Conservation (phyloP, 2,113 vertebrate species). For the Garra rufa region DNA sequence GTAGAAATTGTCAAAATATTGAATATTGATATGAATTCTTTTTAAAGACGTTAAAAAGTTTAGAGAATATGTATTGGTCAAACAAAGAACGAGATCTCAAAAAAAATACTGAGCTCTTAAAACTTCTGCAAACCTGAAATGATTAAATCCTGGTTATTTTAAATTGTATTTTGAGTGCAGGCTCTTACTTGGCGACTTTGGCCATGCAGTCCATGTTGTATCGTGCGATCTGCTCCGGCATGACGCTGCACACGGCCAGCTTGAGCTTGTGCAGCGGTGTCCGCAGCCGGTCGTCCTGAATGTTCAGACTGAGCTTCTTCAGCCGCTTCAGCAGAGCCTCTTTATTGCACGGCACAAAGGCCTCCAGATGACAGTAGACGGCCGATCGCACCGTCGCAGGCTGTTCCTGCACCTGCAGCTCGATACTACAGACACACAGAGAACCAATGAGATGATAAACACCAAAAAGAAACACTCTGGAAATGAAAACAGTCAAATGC, state of each 20-base stretch:
- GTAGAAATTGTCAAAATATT: too few species aligned
- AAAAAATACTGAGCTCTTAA: not conserved
- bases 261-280: conserved; percentile 93
- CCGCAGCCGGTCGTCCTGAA: conserved; percentile 95
- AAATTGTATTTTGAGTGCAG: too few species aligned
- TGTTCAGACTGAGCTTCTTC: conserved; percentile 96
- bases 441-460: not conserved
- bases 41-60: too few species aligned
- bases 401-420: conserved; percentile 94
- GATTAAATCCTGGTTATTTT: too few species aligned
- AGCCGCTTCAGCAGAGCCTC: conserved; percentile 95
- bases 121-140: not conserved
- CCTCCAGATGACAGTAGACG: conserved; percentile 93
- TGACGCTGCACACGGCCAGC: conserved; percentile 91
- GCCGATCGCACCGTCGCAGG: conserved; percentile 80
- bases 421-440: conserved; percentile 81
- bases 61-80: too few species aligned
- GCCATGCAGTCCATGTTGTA: conserved; percentile 98
- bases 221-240: conserved; percentile 95
- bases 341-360: conserved; percentile 97
- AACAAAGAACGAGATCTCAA: too few species aligned
- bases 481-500: not conserved
- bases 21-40: too few species aligned
- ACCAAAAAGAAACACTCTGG: not conserved
- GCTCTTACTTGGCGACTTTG: conserved; percentile 89